Evolutionary conservation across 2,888 invertebrate genomes (phyloP).

Genomic region (Chromoteleia sp.): DNA sequence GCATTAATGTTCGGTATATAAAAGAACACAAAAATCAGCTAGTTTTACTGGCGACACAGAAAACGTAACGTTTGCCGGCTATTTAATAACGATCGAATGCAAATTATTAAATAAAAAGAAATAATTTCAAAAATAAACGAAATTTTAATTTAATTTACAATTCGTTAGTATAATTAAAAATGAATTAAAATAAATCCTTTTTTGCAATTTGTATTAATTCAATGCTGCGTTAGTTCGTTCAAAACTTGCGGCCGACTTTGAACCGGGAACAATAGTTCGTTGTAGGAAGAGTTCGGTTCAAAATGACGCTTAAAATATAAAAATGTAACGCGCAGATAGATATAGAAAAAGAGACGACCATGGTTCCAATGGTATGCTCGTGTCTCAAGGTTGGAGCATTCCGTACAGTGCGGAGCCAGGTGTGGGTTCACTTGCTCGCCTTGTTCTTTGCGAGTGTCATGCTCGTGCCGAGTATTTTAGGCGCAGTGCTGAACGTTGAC

Average conservation of each 20-base stretch:
- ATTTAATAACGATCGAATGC: no score
- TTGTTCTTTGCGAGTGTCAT: constrained; percentile 31
- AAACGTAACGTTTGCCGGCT: no score
- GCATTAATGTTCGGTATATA: no score
- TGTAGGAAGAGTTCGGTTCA: constrained; percentile 26
- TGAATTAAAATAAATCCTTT: no score
- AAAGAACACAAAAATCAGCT: no score
- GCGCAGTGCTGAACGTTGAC: neutral
- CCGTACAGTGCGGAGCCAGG: constrained; percentile 41
- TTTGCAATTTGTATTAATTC: neutral
- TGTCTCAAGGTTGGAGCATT: constrained; percentile 46
- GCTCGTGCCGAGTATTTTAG: constrained; percentile 11
- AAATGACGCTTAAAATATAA: constrained; percentile 14
- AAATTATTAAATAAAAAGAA: no score
- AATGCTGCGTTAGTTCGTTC: no score
- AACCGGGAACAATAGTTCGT: constrained; percentile 8
- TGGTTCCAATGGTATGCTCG: constrained; percentile 46
- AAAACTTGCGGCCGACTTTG: constrained; percentile 9
- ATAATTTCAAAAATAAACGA: no score
- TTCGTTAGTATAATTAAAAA: no score
- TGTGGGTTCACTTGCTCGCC: constrained; percentile 57
- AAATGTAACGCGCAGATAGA: constrained; percentile 50
- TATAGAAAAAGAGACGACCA: constrained; percentile 49
- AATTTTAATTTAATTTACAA: no score
- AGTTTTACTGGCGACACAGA: no score